Conservation (phyloP, 2,888 invertebrate species). For the Oxyscelio sp. region DNA sequence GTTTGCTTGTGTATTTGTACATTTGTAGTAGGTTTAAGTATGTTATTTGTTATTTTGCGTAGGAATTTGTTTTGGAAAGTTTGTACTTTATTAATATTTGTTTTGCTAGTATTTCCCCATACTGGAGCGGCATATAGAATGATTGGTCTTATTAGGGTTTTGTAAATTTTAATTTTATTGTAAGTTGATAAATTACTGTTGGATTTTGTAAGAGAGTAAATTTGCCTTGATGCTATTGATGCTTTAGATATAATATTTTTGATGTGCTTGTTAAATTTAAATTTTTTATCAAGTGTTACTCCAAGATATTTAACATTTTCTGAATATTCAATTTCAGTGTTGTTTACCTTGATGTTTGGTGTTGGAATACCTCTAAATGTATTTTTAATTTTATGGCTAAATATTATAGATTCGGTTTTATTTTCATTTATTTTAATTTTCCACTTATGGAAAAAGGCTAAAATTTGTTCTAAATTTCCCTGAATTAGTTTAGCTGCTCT, state of each 20-base stretch:
- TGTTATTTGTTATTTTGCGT: too few relatives aligned
- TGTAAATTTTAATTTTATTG: not conserved
- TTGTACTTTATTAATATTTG: not conserved
- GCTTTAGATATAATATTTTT: too few relatives aligned
- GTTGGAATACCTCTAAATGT: too few relatives aligned
- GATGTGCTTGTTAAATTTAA: too few relatives aligned
- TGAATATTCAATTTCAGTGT: not conserved
- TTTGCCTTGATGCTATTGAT: too few relatives aligned
- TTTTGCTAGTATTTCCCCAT: not conserved
- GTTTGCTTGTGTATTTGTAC: too few relatives aligned
- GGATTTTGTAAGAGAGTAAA: too few relatives aligned
- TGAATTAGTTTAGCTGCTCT: not conserved
- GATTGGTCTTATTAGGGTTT: not conserved
- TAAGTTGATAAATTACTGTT: not conserved
- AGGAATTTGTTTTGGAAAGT: not conserved
- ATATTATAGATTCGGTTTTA: constrained; percentile 24
- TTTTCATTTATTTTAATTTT: constrained; percentile 32
- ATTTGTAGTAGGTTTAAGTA: too few relatives aligned
- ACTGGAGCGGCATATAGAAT: not conserved
- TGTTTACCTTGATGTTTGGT: too few relatives aligned
- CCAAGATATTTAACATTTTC: not conserved
- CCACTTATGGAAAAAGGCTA: not conserved
- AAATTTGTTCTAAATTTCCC: not conserved
- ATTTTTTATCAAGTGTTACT: too few relatives aligned
- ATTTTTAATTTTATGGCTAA: not conserved